phyloP scores from a whole-genome alignment of 2,888 invertebrate genomes.

The Stenodema calcarata region DNA sequence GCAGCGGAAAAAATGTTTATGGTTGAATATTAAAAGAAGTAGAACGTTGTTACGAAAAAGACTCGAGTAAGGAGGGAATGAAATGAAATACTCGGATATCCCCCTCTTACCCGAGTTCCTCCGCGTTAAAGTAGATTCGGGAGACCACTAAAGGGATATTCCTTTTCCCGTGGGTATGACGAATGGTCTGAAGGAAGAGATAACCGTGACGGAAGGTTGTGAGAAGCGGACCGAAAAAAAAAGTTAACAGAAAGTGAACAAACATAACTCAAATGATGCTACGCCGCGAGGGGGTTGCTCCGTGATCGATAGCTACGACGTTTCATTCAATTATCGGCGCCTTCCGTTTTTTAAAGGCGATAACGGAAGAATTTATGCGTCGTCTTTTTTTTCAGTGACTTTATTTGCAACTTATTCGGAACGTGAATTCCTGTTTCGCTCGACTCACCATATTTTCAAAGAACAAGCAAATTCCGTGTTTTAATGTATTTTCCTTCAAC shows the following conservation, averaged over 20 bases:
- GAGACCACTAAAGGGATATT: constrained; percentile 7
- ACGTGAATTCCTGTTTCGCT: too few relatives aligned
- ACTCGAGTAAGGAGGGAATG: neutral
- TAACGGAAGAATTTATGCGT: neutral
- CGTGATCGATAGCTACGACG: neutral
- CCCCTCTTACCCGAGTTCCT: neutral
- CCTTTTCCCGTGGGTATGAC: neutral
- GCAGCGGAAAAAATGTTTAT: neutral
- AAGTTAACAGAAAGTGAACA: neutral
- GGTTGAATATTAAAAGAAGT: neutral
- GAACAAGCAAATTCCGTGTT: too few relatives aligned
- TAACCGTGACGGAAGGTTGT: neutral
- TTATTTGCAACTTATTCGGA: neutral
- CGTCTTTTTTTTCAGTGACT: neutral
- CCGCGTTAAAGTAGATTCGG: constrained; percentile 15
- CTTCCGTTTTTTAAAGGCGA: neutral
- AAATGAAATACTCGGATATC: neutral
- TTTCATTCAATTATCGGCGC: neutral
- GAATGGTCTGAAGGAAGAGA: neutral
- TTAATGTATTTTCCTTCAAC: too few relatives aligned
- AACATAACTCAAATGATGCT: neutral
- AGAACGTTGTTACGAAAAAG: neutral
- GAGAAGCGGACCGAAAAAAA: neutral
- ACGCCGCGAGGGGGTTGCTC: neutral
- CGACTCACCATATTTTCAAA: too few relatives aligned